These are phyloP conservation scores for Scaptomyza flava DNA, from an alignment of 2,888 invertebrate species.

Conservation along the genomic window DNA sequence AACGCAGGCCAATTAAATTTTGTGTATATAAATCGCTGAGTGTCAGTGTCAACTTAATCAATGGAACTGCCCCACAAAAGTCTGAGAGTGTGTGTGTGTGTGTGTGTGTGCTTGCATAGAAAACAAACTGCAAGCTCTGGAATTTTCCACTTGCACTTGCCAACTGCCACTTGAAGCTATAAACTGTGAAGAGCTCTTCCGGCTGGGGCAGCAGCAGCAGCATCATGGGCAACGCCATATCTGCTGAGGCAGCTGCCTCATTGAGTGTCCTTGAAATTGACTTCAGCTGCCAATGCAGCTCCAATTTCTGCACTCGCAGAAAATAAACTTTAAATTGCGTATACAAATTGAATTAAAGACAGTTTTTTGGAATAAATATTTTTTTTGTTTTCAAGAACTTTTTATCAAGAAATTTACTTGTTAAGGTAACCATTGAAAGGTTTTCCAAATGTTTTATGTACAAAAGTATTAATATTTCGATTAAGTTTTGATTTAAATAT, in stretches of 20 bases:
- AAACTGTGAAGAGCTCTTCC: slow-evolving; percentile 77
- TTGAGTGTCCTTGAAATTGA: slow-evolving; percentile 75
- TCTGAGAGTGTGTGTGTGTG: slow-evolving; percentile 17
- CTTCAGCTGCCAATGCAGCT: slow-evolving; percentile 48
- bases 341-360: not conserved
- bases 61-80: slow-evolving; percentile 25
- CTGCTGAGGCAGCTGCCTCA: slow-evolving; percentile 70
- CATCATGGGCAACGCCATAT: slow-evolving; percentile 3
- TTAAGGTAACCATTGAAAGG: too few species aligned
- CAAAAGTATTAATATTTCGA: not conserved
- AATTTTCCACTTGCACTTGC: slow-evolving; percentile 76
- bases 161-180: slow-evolving; percentile 76
- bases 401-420: too few species aligned
- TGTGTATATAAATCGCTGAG: slow-evolving; percentile 10
- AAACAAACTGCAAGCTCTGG: slow-evolving; percentile 72
- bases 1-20: slow-evolving; percentile 38
- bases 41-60: slow-evolving; percentile 56
- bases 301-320: not conserved
- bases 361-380: too few species aligned
- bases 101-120: slow-evolving; percentile 54
- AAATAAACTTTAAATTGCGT: accelerated
- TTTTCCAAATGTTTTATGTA: too few species aligned
- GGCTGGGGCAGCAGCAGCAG: slow-evolving; percentile 34
- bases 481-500: too few species aligned
- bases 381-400: too few species aligned